These are phyloP conservation scores for Willisornis vidua DNA, from an alignment of 2,113 vertebrate species.

Conservation along the genomic window DNA sequence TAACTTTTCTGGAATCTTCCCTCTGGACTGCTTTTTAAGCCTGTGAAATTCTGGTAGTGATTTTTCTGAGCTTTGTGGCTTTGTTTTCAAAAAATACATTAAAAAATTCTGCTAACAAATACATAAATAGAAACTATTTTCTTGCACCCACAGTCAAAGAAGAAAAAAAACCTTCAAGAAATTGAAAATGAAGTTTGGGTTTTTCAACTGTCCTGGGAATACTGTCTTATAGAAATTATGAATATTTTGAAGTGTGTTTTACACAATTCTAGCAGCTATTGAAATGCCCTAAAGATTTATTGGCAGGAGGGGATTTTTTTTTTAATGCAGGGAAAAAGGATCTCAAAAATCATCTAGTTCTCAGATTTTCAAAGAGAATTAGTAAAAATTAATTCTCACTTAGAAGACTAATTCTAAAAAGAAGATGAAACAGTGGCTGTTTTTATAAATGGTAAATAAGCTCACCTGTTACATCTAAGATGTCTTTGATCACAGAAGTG, in stretches of 20 bases:
- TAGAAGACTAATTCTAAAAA: not conserved
- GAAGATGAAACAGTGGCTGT: not conserved
- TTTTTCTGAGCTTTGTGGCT: not conserved
- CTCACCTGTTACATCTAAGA: not conserved
- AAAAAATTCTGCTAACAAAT: not conserved
- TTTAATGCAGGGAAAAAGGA: not conserved
- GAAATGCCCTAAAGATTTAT: not conserved
- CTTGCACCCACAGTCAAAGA: not conserved
- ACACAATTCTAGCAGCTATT: not conserved
- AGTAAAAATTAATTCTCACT: not conserved
- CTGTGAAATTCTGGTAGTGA: not conserved
- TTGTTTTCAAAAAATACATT: not conserved
- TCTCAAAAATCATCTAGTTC: not conserved
- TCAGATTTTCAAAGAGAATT: not conserved
- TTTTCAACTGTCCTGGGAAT: not conserved
- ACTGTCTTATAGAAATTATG: not conserved
- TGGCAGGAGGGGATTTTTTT: not conserved
- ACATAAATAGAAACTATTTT: not conserved
- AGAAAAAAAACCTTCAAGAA: not conserved
- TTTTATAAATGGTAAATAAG: conserved; percentile 10
- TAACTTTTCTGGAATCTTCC: not conserved
- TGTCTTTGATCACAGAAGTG: not conserved
- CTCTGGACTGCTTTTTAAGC: not conserved
- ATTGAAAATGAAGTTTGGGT: not conserved
- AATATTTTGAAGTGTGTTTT: not conserved